A percentile compares a stretch with the other conserved stretches of the same genome.
phyloP scores from a whole-genome alignment of 2,797 vertebrate genomes.

The Eleutherodactylus coqui region DNA sequence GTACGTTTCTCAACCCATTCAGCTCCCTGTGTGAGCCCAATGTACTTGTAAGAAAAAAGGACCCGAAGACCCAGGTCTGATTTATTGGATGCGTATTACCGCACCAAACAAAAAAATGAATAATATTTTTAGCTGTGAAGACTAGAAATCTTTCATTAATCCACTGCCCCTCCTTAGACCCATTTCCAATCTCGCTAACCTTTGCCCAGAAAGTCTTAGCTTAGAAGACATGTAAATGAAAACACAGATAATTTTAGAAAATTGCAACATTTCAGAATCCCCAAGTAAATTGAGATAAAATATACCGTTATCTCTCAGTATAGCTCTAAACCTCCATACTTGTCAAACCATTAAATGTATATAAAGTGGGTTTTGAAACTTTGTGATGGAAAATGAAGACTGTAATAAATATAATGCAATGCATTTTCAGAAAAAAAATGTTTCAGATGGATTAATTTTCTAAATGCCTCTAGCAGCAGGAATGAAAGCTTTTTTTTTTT shows the following conservation, averaged over 20 bases:
- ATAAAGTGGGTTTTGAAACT: slow-evolving; percentile 28
- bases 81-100: too few species aligned
- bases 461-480: slow-evolving; percentile 48
- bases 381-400: slow-evolving; percentile 20
- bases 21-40: too few species aligned
- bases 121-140: not conserved
- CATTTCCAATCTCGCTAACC: not conserved
- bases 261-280: not conserved
- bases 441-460: slow-evolving; percentile 55
- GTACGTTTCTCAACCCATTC: too few species aligned
- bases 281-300: slow-evolving; percentile 6
- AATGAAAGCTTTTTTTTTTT: slow-evolving; percentile 31
- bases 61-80: too few species aligned
- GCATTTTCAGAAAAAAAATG: slow-evolving; percentile 42
- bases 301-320: slow-evolving; percentile 15
- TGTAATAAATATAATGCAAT: slow-evolving; percentile 49
- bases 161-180: not conserved
- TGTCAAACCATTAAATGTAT: slow-evolving; percentile 18
- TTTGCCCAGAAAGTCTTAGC: not conserved
- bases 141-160: not conserved
- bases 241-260: not conserved
- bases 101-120: too few species aligned
- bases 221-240: not conserved
- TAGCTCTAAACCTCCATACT: not conserved
- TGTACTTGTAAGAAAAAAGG: too few species aligned